Conservation (phyloP, 2,888 invertebrate species). For the Adela reaumurella region DNA sequence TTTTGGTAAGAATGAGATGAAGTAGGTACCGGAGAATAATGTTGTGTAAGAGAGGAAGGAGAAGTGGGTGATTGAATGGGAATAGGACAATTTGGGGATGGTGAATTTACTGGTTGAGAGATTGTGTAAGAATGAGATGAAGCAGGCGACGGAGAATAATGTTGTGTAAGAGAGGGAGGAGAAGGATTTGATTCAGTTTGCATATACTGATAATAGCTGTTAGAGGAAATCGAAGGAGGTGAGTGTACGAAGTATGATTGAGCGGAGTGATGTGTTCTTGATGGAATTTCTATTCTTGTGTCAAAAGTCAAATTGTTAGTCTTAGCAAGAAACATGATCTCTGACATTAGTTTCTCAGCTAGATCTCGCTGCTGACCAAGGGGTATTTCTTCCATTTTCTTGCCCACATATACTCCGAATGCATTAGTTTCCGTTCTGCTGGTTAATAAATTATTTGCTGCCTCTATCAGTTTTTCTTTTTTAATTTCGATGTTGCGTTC, state of each 20-base stretch:
- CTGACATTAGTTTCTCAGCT: no score
- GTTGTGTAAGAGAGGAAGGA: neutral
- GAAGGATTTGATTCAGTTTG: neutral
- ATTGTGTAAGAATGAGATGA: neutral
- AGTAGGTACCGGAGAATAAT: neutral
- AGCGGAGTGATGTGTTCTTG: no score
- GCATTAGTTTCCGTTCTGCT: no score
- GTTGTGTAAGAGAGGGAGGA: slow-evolving; percentile 1
- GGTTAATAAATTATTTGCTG: no score
- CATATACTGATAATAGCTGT: neutral
- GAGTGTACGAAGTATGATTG: neutral
- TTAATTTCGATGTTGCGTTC: slow-evolving; percentile 1
- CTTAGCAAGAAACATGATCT: no score
- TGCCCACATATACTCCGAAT: no score
- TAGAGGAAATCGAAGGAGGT: neutral
- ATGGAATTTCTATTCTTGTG: no score
- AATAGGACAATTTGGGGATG: slow-evolving; percentile 1
- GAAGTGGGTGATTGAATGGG: slow-evolving; percentile 1
- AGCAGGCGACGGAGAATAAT: neutral
- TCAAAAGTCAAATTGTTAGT: no score
- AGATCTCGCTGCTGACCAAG: no score
- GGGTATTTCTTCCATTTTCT: no score
- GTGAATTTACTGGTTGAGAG: slow-evolving; percentile 1
- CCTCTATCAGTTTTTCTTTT: neutral
- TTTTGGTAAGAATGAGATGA: neutral